Evolutionary conservation across 2,888 invertebrate genomes (phyloP), one percentile per base, ranked within the genome.

Genomic region (Tricholauxania praeusta): DNA sequence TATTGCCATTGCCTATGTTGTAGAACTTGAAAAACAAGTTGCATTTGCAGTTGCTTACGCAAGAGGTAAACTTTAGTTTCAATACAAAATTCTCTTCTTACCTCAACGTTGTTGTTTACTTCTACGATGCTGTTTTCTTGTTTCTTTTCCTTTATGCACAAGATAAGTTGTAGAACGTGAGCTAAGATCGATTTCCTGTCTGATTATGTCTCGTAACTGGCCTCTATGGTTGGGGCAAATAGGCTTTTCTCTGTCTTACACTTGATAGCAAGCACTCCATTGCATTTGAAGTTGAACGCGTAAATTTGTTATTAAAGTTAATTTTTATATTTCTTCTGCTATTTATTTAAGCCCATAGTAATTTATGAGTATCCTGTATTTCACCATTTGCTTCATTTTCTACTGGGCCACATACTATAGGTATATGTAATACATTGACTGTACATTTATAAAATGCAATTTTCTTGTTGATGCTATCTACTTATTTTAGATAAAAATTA

Each of bases 171-270:
- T 55, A 19, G 79, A 79, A 84, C 84, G 82, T 83, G 84, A 78
- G 72, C 74, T 71, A 51, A 78, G 80, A 83, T 82, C 82, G 82
- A 83, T 83, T 83, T 83, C 83, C 83, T 83, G 84, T 82, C 82
- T 81, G 82, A 81, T 81, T 82, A 82, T 79, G 82, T 79, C 57
- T 59, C 60, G 28, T 60, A 69, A 60, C 60, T 69, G 69, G 69
- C 60, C 49, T 59, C 60, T 39, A 19, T 52, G 49, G 12, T 32
- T 60, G 15, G 10, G 12, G n/a, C 32, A 28, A 60, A 57, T 17
- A 28, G 28, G n/a, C 12, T 32, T 39, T 39, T 39, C 39, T 39
- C 39, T 39, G 7, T 39, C 10, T 39, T 39, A 48, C 49, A 57
- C 67, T 59, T 60, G 17, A 15, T 14, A 47, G n/a, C 47, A 53